Evolutionary conservation across 2,888 invertebrate species (phyloP), one percentile per base, ranked within the genome.

Genomic region (Periphyllus acericola): DNA sequence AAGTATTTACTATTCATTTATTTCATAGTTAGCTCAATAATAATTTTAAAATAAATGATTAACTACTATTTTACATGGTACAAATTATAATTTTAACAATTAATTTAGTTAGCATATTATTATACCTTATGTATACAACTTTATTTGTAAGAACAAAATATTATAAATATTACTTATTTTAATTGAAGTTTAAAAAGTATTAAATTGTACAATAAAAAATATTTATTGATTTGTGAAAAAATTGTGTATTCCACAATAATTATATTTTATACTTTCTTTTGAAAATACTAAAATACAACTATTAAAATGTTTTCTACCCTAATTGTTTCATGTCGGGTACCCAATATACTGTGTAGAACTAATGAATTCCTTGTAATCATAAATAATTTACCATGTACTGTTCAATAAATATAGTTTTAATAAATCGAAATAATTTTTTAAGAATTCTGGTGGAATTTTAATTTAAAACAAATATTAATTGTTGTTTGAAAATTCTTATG

Each of bases 91-190:
- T 32, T 25, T 78, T 60, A 52, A 78, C 5, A n/a, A 32, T 19
- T 6, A 21, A 76, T 32, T 78, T 32, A 52, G 11, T 78, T 55
- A 46, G 60, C 60, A 60, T 46, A 14, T 46, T 46, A 55, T 52
- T 29, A 21, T 52, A 78, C 21, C 29, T 5, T 78, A 55, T 29
- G 8, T 52, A 78, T 55, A 78, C 46, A 29, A 78, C 78, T 78
- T 78, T 32, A 52, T 78, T 52, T 78, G 78, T 78, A 52, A 78
- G 32, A 52, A 78, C 3, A 52, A 25, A 60, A 60, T 60, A 60
- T 25, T 60, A 21, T 60, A 25, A 60, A 60, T 25, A 5, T 60
- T 21, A 60, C 25, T 60, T 60, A 60, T 25, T 60, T 60, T 60
- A 60, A 60, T 25, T 60, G 4, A 60, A 25, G 21, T 21, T 60